These are phyloP conservation scores for Rhodophaea formosa DNA, from an alignment of 2,888 invertebrate genomes.

Conservation along the genomic window DNA sequence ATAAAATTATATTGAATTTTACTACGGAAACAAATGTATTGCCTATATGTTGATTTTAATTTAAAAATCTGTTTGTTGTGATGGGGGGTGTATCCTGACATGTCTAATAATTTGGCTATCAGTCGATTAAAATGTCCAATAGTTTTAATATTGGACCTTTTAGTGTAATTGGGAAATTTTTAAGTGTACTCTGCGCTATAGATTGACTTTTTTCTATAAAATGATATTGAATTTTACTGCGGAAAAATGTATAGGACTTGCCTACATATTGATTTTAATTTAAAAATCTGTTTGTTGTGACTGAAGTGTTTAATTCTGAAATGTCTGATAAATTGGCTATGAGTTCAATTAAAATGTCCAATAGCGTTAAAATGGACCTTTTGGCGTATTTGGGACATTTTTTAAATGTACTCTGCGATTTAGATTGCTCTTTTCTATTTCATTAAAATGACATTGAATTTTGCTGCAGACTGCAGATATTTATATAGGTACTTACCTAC, in stretches of 20 bases:
- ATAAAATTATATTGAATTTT: too few species aligned
- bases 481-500: too few species aligned
- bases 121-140: conserved; percentile 10
- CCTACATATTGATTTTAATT: too few species aligned
- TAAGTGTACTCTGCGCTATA: background rate
- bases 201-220: background rate
- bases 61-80: background rate
- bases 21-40: too few species aligned
- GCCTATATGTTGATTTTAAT: too few species aligned
- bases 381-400: background rate
- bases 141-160: background rate
- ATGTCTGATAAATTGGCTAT: conserved; percentile 20
- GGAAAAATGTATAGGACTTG: too few species aligned
- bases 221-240: too few species aligned
- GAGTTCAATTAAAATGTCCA: conserved; percentile 10
- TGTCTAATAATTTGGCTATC: conserved; percentile 20
- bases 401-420: background rate
- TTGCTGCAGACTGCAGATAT: too few species aligned
- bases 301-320: too few species aligned
- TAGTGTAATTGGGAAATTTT: background rate
- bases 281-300: background rate
- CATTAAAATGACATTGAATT: too few species aligned
- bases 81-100: too few species aligned
- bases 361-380: background rate
- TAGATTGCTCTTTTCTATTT: background rate